A percentile compares a stretch with the other conserved stretches of the same genome.
phyloP scores from a whole-genome alignment of 37 sponge, comb jelly and placozoan genomes.

The Ephydatia muelleri region DNA sequence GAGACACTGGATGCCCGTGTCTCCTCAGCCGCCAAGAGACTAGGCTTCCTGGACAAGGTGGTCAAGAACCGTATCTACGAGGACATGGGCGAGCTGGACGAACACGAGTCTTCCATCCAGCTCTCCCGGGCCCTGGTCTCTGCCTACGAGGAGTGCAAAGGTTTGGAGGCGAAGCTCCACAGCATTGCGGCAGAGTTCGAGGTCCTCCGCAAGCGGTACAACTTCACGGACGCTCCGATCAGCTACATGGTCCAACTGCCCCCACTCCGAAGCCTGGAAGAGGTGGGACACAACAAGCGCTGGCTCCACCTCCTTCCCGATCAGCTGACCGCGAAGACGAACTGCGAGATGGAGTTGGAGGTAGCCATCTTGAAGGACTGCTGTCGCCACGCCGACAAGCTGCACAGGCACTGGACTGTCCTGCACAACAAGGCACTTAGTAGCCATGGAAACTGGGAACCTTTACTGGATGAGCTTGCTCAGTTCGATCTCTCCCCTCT shows the following conservation, averaged over 20 bases:
- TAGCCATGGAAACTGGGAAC: constrained; percentile 8
- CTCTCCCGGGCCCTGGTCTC: constrained; percentile 27
- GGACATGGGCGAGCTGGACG: constrained; percentile 56
- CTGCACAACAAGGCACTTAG: background rate
- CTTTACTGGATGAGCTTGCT: constrained; percentile 44
- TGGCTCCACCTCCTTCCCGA: constrained; percentile 68
- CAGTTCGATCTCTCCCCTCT: constrained; percentile 39
- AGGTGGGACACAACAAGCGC: constrained; percentile 18
- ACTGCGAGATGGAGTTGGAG: constrained; percentile 65
- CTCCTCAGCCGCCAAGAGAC: background rate
- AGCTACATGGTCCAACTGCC: constrained; percentile 68
- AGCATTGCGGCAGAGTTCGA: constrained; percentile 25
- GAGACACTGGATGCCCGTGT: constrained; percentile 29
- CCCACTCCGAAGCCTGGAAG: constrained; percentile 22
- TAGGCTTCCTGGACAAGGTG: constrained; percentile 32
- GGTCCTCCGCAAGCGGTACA: background rate
- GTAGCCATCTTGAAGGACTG: constrained; percentile 10
- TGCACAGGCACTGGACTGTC: constrained; percentile 4
- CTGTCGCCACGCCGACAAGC: background rate
- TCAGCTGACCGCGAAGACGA: constrained; percentile 68
- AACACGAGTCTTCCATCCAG: constrained; percentile 11
- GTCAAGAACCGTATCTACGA: constrained; percentile 36
- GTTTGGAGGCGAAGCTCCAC: constrained; percentile 26
- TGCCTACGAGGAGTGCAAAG: background rate
- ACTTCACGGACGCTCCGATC: constrained; percentile 35